Conservation (phyloP, 2,113 vertebrate species). For the Catharus fuscescens region DNA sequence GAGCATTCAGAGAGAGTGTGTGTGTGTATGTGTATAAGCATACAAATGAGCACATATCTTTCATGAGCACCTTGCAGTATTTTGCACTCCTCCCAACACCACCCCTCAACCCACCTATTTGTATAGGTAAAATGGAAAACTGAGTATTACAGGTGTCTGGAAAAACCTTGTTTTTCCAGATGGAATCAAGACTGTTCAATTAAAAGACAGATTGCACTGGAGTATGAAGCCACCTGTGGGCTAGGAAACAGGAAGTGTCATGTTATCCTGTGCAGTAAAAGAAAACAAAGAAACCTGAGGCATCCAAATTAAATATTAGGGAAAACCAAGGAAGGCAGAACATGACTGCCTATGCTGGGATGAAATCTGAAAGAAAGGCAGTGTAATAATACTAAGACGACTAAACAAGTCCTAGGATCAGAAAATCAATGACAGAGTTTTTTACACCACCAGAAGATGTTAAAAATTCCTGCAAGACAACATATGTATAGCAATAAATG, state of each 20-base stretch:
- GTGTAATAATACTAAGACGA: not conserved
- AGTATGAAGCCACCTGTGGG: not conserved
- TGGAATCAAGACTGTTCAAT: not conserved
- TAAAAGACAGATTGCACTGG: not conserved
- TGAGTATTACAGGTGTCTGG: not conserved
- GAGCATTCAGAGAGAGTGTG: not conserved
- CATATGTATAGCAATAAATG: not conserved
- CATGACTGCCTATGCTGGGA: not conserved
- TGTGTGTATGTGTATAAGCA: not conserved
- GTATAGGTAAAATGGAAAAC: not conserved
- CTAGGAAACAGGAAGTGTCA: not conserved
- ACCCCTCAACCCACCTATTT: fast-evolving
- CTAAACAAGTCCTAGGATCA: not conserved
- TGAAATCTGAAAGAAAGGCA: not conserved
- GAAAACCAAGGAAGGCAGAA: not conserved
- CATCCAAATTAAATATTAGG: not conserved
- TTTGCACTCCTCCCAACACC: not conserved
- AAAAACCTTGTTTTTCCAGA: not conserved
- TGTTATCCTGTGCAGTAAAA: not conserved
- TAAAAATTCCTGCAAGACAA: not conserved
- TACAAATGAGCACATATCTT: not conserved
- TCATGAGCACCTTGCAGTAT: not conserved
- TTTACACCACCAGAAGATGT: not conserved
- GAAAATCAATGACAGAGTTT: not conserved
- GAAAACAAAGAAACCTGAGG: not conserved